phyloP scores from a whole-genome alignment of 2,113 vertebrate genomes.

The Epinephelus lanceolatus region DNA sequence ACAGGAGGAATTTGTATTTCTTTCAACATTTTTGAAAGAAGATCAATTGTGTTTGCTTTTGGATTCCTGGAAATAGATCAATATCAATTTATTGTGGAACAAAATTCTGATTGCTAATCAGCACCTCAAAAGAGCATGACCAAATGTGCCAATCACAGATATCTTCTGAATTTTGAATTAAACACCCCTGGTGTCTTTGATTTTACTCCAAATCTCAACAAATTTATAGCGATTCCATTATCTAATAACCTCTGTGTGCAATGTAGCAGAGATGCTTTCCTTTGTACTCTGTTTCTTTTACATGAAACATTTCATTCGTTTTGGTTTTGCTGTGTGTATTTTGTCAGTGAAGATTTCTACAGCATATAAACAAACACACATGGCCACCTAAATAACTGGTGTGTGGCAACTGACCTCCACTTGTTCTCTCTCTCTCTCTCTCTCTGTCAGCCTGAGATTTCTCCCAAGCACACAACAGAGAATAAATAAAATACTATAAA shows the following conservation, averaged over 20 bases:
- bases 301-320: neutral
- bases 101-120: constrained; percentile 45
- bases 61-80: constrained; percentile 44
- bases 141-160: constrained; percentile 32
- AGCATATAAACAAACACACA: constrained; percentile 19
- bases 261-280: neutral
- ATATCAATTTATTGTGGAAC: constrained; percentile 33
- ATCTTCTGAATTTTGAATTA: constrained; percentile 43
- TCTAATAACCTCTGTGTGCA: constrained; percentile 4
- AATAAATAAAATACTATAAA: constrained; percentile 43
- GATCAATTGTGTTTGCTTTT: constrained; percentile 43
- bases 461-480: neutral
- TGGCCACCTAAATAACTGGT: constrained; percentile 24
- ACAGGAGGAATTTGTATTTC: constrained; percentile 21
- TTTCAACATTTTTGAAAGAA: constrained; percentile 34
- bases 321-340: neutral
- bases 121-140: constrained; percentile 29
- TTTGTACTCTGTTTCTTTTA: neutral
- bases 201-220: constrained; percentile 24
- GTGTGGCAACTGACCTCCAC: constrained; percentile 38
- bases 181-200: constrained; percentile 30
- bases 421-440: neutral
- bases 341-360: neutral
- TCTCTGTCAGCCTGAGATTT: constrained; percentile 33
- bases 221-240: constrained; percentile 3